phyloP scores from a whole-genome alignment of 2,797 vertebrate species.

The Falco cherrug region DNA sequence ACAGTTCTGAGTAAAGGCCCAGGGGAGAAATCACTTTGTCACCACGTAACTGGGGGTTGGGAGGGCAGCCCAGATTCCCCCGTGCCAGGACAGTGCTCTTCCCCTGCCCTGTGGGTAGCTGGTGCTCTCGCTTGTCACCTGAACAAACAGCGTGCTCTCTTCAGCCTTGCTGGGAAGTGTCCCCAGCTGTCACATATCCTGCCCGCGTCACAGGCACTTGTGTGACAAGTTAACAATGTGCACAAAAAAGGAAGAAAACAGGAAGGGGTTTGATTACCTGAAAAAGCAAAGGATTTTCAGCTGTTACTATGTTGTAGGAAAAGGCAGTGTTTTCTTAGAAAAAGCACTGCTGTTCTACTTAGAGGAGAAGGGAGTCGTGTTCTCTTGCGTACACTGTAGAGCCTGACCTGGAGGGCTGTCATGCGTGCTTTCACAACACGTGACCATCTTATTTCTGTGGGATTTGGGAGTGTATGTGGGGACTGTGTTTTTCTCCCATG shows the following conservation, averaged over 20 bases:
- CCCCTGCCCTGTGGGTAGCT: background rate
- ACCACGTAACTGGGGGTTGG: accelerated
- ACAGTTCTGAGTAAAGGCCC: background rate
- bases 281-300: background rate
- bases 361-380: background rate
- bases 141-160: too few relatives aligned
- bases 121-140: background rate
- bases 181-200: background rate
- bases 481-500: background rate
- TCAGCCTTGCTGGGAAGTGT: too few relatives aligned
- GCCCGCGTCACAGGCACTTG: background rate
- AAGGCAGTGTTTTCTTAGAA: background rate
- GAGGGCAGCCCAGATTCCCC: background rate
- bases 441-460: background rate
- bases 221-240: background rate
- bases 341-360: background rate
- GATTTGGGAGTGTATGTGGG: too few relatives aligned
- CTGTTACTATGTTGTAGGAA: background rate
- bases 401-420: background rate
- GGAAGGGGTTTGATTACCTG: background rate
- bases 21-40: background rate
- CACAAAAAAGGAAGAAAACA: background rate
- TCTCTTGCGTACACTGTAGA: background rate
- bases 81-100: background rate
- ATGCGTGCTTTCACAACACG: accelerated